Evolutionary conservation across 1,140 invertebrate genomes (phyloP), one percentile per base, ranked within the genome.

Genomic region (Pseudomyrmex sp.): DNA sequence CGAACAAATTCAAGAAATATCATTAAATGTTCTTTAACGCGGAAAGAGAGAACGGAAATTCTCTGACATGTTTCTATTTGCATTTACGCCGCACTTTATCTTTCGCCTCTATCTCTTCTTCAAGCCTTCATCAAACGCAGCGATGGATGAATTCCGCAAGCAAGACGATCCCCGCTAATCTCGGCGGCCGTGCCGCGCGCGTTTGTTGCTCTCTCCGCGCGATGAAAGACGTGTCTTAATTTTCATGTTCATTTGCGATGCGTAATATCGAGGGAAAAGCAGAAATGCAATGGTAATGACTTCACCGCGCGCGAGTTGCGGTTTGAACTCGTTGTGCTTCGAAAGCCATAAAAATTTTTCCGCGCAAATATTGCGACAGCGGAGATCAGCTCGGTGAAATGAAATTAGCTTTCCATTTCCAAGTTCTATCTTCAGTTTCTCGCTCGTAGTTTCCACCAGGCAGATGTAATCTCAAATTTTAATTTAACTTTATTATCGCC

Each of bases 161-260:
- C 52, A 77, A 63, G 62, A 58, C 69, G 63, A 63, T 61, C 48
- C 20, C 23, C 44, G 62, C 54, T 80, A 87, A 87, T 79, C 82
- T 82, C 35, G 35, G 5, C 35, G 35, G 66, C 74, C 72, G 23
- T 68, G 82, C 48, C 75, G 48, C 48, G 50, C 59, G 4, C 66
- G 35, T n/a, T 69, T 69, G 83, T 70, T 70, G 35, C 50, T 77
- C 18, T 35, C 35, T 7, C 35, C 35, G 72, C 18, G 52, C 70
- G 54, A 84, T 72, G 85, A 72, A 82, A 75, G 54, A 26, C 69
- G 58, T 59, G 84, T 83, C 79, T 88, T 87, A 86, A 87, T 89
- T 88, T 91, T 86, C 82, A 65, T 83, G 87, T 88, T 89, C 89
- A 85, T 90, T 89, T 89, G 75, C 73, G 84, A 85, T 68, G 69